Base-by-base conservation (phyloP, 2,888 invertebrate genomes). In the Morinoia aosen region DNA sequence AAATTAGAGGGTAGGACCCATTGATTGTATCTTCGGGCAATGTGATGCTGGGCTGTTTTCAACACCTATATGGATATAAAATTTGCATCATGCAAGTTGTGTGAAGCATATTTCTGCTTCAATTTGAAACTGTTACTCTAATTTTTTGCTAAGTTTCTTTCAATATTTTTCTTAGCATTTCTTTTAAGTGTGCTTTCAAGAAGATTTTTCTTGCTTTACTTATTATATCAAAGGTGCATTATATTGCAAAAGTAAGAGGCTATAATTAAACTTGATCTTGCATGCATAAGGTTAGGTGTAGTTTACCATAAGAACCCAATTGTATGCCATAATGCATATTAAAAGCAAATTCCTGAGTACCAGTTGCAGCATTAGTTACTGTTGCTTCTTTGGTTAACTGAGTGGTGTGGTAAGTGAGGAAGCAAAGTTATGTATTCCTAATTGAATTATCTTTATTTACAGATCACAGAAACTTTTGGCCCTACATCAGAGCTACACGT, bases 401-500 rank as follows among this genome's bases (percentile, higher is more conserved):
- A 25, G 7, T 25, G 19, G 33, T 76, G 25, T 76, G 76, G 0
- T 16, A 10, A 25, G 76, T 19, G 76, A 76, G 33, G 7, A 76
- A 33, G 25, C 19, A 76, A 33, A 57, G 93, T 93, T 93, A 11
- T 57, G 57, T 16, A 25, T 5, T 91, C 4, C 14, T 39, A 19
- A n/a, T 56, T 48, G 48, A 48, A 48, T 57, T 16, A 95, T 88
- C 95, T n/a, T 57, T 91, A 88, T 64, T 91, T 91, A 25, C 58
- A 96, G 96, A 95, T 99, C 98, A 98, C 99, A 97, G 98, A 98
- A 98, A 98, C 98, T 97, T 98, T 99, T 98, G 99, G 99, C 97
- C 98, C 99, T 98, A 99, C 99, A 98, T 99, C 99, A 98, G 99
- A 99, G 98, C 98, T 99, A 98, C 99, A 99, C 98, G 98, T 99